Percentiles rank a stretch among this genome's conserved stretches.
Conservation (phyloP, 2,888 invertebrate genomes). For the Coelinius sp. region DNA sequence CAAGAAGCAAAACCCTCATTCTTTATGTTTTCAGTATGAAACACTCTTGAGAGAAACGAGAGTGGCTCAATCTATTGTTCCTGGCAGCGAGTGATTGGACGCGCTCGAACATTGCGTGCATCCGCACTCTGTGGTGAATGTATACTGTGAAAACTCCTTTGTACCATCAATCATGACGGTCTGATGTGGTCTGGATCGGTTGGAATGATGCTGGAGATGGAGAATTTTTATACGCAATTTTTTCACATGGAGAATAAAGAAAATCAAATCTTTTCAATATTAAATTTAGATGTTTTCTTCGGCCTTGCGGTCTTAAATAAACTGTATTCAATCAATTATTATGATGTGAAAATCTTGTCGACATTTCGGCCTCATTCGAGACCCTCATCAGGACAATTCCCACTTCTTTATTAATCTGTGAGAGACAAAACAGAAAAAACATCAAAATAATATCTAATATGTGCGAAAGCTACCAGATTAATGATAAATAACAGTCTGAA, state of each 20-base stretch:
- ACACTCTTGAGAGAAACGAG: conserved; percentile 8
- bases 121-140: neutral
- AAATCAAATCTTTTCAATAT: neutral
- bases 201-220: neutral
- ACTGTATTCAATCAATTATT: too few relatives aligned
- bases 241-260: neutral
- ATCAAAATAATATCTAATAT: too few relatives aligned
- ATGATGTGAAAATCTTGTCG: too few relatives aligned
- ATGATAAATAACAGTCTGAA: too few relatives aligned
- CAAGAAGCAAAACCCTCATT: neutral
- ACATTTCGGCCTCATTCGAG: too few relatives aligned
- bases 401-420: too few relatives aligned
- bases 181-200: neutral
- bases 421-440: too few relatives aligned
- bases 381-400: too few relatives aligned
- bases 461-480: too few relatives aligned
- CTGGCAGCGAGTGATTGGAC: conserved; percentile 18
- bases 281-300: too few relatives aligned
- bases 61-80: conserved; percentile 20
- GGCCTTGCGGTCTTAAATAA: too few relatives aligned
- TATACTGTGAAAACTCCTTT: conserved; percentile 17
- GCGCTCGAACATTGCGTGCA: conserved; percentile 21
- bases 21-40: neutral
- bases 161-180: conserved; percentile 19
- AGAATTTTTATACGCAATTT: neutral